A percentile compares a stretch with the other conserved stretches of the same genome.
Conservation (phyloP, 1,140 invertebrate genomes). For the Neotoxoptera formosana region DNA sequence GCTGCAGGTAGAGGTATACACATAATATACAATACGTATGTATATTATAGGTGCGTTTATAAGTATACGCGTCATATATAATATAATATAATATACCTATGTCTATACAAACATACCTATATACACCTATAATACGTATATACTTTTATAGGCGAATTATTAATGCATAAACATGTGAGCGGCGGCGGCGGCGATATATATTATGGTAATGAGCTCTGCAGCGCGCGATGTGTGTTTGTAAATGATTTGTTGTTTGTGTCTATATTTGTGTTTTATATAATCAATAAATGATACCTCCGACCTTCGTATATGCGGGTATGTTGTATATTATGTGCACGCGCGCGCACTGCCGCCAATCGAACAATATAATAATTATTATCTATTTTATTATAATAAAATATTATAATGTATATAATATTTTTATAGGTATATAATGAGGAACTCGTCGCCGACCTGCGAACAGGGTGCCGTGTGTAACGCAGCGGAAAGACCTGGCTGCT, state of each 20-base stretch:
- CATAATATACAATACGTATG: too few relatives aligned
- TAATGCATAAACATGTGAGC: not conserved
- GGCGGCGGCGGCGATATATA: not conserved
- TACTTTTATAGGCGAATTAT: not conserved
- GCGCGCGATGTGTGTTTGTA: not conserved
- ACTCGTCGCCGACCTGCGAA: too few relatives aligned
- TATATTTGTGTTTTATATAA: conserved; percentile 31
- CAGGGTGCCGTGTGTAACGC: too few relatives aligned
- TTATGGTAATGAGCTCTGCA: not conserved
- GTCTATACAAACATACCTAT: not conserved
- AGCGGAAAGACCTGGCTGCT: too few relatives aligned
- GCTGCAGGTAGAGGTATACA: too few relatives aligned
- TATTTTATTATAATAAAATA: too few relatives aligned
- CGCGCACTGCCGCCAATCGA: conserved; percentile 1
- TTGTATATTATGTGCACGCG: not conserved
- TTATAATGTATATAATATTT: too few relatives aligned
- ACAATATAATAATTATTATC: not conserved
- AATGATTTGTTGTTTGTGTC: conserved; percentile 30
- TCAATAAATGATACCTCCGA: conserved; percentile 39
- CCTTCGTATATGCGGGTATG: not conserved
- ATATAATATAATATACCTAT: not conserved
- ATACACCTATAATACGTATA: not conserved
- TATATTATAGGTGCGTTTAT: too few relatives aligned
- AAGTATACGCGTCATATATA: not conserved
- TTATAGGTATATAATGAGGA: too few relatives aligned